These are phyloP conservation scores for Myotis brandtii DNA, from an alignment of 2,113 vertebrate species.

Conservation along the genomic window DNA sequence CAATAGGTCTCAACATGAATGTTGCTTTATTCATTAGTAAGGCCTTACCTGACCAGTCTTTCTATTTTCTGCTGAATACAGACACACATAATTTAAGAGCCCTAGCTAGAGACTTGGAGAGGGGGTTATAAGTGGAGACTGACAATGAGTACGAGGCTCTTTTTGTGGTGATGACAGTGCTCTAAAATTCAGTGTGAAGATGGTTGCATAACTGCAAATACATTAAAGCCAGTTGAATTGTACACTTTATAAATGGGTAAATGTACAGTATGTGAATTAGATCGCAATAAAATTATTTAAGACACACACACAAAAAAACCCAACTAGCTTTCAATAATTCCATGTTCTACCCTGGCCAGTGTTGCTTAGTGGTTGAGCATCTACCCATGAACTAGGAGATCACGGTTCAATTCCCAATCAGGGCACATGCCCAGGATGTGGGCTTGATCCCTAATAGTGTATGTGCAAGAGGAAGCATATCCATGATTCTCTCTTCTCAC, in stretches of 20 bases:
- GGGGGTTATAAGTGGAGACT: background rate
- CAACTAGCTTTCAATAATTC: background rate
- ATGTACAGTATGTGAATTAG: background rate
- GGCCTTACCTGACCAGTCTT: background rate
- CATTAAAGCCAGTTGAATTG: background rate
- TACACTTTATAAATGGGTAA: background rate
- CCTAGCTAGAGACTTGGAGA: background rate
- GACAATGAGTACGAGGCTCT: background rate
- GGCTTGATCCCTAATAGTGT: no score
- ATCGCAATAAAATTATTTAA: background rate
- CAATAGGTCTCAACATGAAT: background rate
- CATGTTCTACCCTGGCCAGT: no score
- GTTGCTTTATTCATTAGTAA: conserved; percentile 27
- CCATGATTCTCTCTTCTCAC: no score
- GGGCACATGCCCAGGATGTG: no score
- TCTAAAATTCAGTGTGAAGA: background rate
- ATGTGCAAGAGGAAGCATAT: no score
- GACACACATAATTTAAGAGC: background rate
- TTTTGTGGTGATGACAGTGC: background rate
- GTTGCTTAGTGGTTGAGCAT: no score
- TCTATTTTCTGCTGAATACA: background rate
- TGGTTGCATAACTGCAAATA: background rate
- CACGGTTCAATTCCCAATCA: no score
- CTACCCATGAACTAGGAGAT: no score
- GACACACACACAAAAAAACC: background rate